Base-by-base conservation (phyloP, 2,797 vertebrate species). In the Microcaecilia unicolor region DNA sequence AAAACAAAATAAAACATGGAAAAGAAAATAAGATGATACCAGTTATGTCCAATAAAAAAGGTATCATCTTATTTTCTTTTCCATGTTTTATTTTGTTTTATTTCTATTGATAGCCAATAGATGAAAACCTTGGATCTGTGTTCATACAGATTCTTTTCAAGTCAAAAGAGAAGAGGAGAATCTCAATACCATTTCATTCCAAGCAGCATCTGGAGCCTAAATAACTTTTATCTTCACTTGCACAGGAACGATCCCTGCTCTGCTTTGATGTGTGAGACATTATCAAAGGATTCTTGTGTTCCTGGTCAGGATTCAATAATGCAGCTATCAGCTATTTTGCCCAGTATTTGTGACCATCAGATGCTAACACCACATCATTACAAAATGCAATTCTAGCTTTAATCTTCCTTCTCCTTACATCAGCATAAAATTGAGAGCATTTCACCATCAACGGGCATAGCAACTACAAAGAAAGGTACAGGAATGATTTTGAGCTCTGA, bases 171-270 rank as follows among this genome's bases (percentile, higher is more conserved):
- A 13, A 9, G 5, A 31, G 41, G 32, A 19, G 25, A 4, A 16
- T 16, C 13, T 1, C 2, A 2, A 1, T 13, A 15, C 16, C 11
- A 2, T 22, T 8, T 22, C 12, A 30, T 3, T 41, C 15, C 17
- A 29, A 25, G 8, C 13, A n/a, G 28, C 13, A 9, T 14, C 0
- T 0, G 22, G 21, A 48, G 37, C 2, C 11, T 9, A 34, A 12
- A n/a, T 18, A 25, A 21, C 14, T 52, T 48, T 66, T 23, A 41
- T 40, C 34, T 14, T n/a, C 9, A 4, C 25, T 48, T 52, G 37
- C 31, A 20, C 42, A 25, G 18, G 26, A 16, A 16, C 6, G 33
- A 31, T 52, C 16, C 28, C 36, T 25, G 25, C 28, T 28, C 27
- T 7, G 18, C 15, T 38, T 47, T 62, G 31, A 37, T 37, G 23